Evolutionary conservation across 2,113 vertebrate genomes (phyloP), one percentile per base, ranked within the genome.

Genomic region (Carlito syrichta): DNA sequence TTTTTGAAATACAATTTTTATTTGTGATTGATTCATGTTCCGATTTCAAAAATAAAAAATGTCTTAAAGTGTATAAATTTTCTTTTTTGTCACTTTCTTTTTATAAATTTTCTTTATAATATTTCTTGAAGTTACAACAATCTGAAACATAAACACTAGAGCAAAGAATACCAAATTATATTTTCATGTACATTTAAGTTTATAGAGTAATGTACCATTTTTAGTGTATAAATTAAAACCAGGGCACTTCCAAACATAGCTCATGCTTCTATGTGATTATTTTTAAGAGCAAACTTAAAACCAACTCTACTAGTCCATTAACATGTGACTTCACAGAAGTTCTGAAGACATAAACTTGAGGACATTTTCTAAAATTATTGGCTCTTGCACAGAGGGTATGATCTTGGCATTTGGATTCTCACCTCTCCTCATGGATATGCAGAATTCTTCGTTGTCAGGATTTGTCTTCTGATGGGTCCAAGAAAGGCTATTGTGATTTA

Each of bases 21-120:
- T 84, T 97, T 96, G 96, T 94, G 96, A 96, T 97, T 95, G 97
- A 96, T 97, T 94, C 95, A 92, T 95, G 97, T 97, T 98, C 89
- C 76, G 98, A 97, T 97, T 97, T 98, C 97, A 98, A 98, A 98
- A 98, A 98, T 98, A 98, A 78, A 98, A 98, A 98, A 96, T 97
- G 52, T 98, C 97, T 62, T 98, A 98, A 98, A 98, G 98, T 98
- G 98, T 98, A 96, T 98, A 96, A n/a, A n/a, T n/a, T n/a, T n/a
- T n/a, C n/a, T n/a, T n/a, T n/a, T n/a, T n/a, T n/a, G n/a, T n/a
- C n/a, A n/a, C n/a, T n/a, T n/a, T n/a, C n/a, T n/a, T n/a, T n/a
- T n/a, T n/a, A n/a, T n/a, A n/a, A n/a, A 96, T 97, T 97, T 97
- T 97, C 97, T 93, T 98, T 98, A 97, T 60, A 98, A 35, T 7